These are phyloP conservation scores for Agrochola lota DNA, from an alignment of 2,888 invertebrate species.

Conservation along the genomic window DNA sequence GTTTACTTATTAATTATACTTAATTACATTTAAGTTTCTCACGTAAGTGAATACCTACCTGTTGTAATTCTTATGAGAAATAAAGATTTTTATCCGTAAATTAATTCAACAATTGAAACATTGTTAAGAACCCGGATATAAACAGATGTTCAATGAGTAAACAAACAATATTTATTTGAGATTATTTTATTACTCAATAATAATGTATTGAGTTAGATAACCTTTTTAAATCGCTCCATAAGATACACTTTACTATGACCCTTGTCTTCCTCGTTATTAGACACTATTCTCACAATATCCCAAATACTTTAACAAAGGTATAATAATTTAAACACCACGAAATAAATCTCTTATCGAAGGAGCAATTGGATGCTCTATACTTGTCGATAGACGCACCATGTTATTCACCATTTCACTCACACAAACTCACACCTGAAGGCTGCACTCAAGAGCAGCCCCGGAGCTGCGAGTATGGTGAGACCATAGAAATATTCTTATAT, in stretches of 20 bases:
- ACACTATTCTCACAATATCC: not conserved
- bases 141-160: constrained; percentile 4
- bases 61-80: not conserved
- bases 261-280: not conserved
- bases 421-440: not conserved
- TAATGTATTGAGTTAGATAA: constrained; percentile 26
- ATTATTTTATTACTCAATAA: constrained; percentile 29
- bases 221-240: constrained; percentile 21
- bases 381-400: not conserved
- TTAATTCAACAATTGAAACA: not conserved
- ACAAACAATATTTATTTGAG: constrained; percentile 26
- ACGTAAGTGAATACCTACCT: not conserved
- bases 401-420: not conserved
- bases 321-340: not conserved
- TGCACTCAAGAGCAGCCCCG: not conserved
- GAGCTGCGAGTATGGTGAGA: not conserved
- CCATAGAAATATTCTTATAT: no score
- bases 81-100: not conserved
- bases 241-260: constrained; percentile 29
- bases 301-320: not conserved
- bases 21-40: not conserved
- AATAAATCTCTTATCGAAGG: not conserved
- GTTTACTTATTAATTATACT: not conserved
- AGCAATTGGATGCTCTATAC: not conserved
- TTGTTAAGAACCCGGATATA: constrained; percentile 9